Percentiles rank a stretch among this genome's conserved stretches.
Conservation (phyloP, 92 coral and sea anemone genomes). For the Zoanthus sansibaricus region DNA sequence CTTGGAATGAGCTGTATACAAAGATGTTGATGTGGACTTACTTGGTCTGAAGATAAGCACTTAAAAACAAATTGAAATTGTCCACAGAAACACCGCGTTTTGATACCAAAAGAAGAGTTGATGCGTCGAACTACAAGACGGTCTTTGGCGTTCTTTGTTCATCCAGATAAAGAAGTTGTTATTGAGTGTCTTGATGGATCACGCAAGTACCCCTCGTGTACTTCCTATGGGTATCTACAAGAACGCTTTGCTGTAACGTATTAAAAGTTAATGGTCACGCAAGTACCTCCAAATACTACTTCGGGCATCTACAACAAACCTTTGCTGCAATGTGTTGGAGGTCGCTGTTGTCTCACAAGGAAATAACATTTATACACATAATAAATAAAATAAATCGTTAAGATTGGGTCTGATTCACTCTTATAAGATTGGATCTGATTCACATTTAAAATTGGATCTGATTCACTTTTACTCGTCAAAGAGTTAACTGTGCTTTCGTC, state of each 20-base stretch:
- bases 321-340: neutral
- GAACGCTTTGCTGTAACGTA: slow-evolving; percentile 86
- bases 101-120: slow-evolving; percentile 79
- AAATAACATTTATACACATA: too few species aligned
- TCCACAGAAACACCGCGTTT: slow-evolving; percentile 89
- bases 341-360: neutral
- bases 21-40: neutral
- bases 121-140: slow-evolving; percentile 70
- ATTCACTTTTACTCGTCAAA: too few species aligned
- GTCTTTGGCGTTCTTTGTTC: slow-evolving; percentile 88
- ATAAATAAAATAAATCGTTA: too few species aligned
- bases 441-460: too few species aligned
- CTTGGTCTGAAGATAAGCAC: neutral
- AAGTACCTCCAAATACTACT: neutral
- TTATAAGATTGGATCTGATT: too few species aligned
- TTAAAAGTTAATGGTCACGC: slow-evolving; percentile 9
- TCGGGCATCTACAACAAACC: neutral
- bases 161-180: slow-evolving; percentile 76
- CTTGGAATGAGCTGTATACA: too few species aligned
- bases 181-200: slow-evolving; percentile 93
- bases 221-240: slow-evolving; percentile 78
- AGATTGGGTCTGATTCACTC: too few species aligned
- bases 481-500: too few species aligned
- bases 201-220: slow-evolving; percentile 76
- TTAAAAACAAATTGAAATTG: neutral